Evolutionary conservation across 35 echinoderm and acorn worm genomes (phyloP), one percentile per base, ranked within the genome.

Genomic region (Heliocidaris erythrogramma): DNA sequence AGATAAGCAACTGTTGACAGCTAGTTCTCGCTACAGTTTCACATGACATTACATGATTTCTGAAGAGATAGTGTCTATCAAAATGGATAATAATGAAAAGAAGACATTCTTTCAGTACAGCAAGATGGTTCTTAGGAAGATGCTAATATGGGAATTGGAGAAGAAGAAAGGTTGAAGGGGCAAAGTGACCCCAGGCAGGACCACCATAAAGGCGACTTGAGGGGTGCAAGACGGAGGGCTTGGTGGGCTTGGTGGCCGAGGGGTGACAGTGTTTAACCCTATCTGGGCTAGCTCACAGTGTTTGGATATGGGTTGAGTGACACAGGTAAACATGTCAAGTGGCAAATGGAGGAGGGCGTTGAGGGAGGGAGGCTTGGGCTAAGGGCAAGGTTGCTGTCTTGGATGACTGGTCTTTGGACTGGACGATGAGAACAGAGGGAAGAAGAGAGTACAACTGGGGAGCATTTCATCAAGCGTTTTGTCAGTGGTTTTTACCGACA

Each of bases 291-390:
- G 65, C 65, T 78, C 18, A 42, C 7, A 4, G 17, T n/a, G 65
- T 78, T n/a, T 78, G 21, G 65, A 78, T 78, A 78, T n/a, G 65
- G 65, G 65, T 78, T 78, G 65, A 78, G 65, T 78, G 65, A 78
- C 65, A 78, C 0, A 21, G 65, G 65, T 78, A 78, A 78, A 78
- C 65, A 78, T 78, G 65, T n/a, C 65, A 78, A 78, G 65, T n/a
- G 65, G 65, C n/a, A n/a, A 21, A 21, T 8, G 65, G 65, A 78
- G 65, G 65, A n/a, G 65, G 17, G 65, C 27, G 65, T 27, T 78
- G 65, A 78, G 18, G 65, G 65, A 78, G 65, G 65, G 27, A 78
- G 65, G 65, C 24, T 21, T 17, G 60, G 60, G 60, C 60, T 69
- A 69, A 0, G 5, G 60, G 60, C 60, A 78, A 78, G 65, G 65